Percentiles rank a stretch among this genome's conserved stretches.
These are phyloP conservation scores for Drosophila melanica DNA, from an alignment of 1,140 invertebrate genomes.

Conservation along the genomic window DNA sequence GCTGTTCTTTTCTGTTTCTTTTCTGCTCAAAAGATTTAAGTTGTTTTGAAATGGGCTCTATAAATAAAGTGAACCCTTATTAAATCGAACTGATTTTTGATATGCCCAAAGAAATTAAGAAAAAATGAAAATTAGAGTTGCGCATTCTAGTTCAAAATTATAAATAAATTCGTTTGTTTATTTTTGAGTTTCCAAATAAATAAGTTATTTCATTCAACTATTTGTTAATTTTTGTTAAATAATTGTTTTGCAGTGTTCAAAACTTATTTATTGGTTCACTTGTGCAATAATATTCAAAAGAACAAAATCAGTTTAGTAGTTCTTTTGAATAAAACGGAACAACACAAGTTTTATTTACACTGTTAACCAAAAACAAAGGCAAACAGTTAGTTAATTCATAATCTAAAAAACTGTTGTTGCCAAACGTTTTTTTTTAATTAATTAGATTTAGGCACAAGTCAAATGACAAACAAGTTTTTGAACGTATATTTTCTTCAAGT, in stretches of 20 bases:
- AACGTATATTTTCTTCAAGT: constrained; percentile 51
- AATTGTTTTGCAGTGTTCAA: background rate
- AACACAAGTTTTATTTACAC: too few species aligned
- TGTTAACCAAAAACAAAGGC: too few species aligned
- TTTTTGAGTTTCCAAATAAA: too few species aligned
- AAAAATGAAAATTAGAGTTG: too few species aligned
- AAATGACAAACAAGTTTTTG: constrained; percentile 41
- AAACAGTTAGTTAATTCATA: too few species aligned
- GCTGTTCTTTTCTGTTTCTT: background rate
- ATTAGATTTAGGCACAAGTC: constrained; percentile 6
- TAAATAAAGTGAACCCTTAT: background rate
- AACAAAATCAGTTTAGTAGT: background rate
- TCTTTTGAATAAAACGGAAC: background rate
- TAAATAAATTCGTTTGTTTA: too few species aligned
- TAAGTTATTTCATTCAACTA: too few species aligned
- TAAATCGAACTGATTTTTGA: background rate
- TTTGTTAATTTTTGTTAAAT: background rate
- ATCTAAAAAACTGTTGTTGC: too few species aligned
- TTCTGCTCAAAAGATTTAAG: constrained; percentile 1
- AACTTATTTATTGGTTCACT: too few species aligned
- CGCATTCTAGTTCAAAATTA: too few species aligned
- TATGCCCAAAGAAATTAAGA: too few species aligned
- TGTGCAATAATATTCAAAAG: too few species aligned
- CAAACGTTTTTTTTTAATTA: constrained; percentile 1
- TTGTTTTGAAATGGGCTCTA: constrained; percentile 7